These are phyloP conservation scores for Mercenaria mercenaria DNA, from an alignment of 1,140 invertebrate species.

Conservation along the genomic window DNA sequence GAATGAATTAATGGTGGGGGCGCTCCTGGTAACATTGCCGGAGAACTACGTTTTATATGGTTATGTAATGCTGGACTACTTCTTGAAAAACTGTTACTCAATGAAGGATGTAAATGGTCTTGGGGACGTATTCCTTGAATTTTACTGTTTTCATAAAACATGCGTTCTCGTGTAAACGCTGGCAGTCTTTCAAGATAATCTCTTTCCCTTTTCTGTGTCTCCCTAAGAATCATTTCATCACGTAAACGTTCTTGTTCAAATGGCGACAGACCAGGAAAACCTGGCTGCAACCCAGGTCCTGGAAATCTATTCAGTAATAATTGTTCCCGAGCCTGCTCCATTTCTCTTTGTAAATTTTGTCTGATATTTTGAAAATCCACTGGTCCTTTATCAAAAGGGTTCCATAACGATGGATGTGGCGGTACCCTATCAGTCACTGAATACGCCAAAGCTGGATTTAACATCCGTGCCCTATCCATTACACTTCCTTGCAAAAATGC, in stretches of 20 bases:
- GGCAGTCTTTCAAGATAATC: constrained; percentile 75
- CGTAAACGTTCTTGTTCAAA: constrained; percentile 77
- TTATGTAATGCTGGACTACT: constrained; percentile 76
- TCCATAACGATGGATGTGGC: constrained; percentile 74
- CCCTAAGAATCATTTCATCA: constrained; percentile 76
- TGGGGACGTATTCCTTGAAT: constrained; percentile 46
- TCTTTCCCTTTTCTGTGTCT: constrained; percentile 64
- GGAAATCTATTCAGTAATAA: constrained; percentile 65
- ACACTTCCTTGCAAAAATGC: constrained; percentile 54
- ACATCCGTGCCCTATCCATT: constrained; percentile 71
- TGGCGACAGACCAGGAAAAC: constrained; percentile 50
- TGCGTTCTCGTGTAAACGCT: constrained; percentile 70
- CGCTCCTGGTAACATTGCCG: constrained; percentile 50
- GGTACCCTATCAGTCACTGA: constrained; percentile 54
- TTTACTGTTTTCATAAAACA: constrained; percentile 57
- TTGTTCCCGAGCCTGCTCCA: constrained; percentile 72
- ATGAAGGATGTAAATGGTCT: constrained; percentile 54
- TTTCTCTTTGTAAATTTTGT: constrained; percentile 74
- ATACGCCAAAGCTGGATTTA: constrained; percentile 32
- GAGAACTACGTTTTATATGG: constrained; percentile 65
- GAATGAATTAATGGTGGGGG: constrained; percentile 71
- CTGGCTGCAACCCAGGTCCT: constrained; percentile 35
- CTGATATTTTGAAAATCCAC: constrained; percentile 69
- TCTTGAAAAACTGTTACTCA: constrained; percentile 64
- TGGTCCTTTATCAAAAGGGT: constrained; percentile 78